Evolutionary conservation across 2,888 invertebrate species (phyloP).

Genomic region (Diaprepes abbreviatus): DNA sequence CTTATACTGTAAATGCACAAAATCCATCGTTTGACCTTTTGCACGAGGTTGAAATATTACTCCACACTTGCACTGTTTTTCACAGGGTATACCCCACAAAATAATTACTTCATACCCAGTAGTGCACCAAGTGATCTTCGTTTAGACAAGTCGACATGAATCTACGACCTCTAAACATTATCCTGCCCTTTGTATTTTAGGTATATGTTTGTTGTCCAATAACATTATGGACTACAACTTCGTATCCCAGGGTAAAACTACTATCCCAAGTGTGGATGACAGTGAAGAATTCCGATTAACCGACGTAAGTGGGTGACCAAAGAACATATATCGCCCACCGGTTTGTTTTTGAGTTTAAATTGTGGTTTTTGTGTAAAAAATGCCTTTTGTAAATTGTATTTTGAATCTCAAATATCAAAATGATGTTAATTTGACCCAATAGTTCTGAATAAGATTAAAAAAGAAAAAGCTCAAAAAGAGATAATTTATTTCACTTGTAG

Average conservation of each 20-base stretch:
- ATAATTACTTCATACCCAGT: not conserved
- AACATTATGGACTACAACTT: constrained; percentile 95
- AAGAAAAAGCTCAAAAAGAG: no score
- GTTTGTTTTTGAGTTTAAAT: not conserved
- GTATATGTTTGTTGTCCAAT: constrained; percentile 84
- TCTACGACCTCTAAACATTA: constrained; percentile 10
- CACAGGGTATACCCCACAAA: not conserved
- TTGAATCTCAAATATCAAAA: no score
- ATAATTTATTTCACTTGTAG: no score
- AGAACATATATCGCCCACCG: not conserved
- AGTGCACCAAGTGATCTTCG: no score
- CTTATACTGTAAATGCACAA: not conserved
- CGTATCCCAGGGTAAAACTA: constrained; percentile 97
- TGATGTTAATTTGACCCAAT: no score
- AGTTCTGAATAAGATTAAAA: no score
- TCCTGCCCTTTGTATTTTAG: constrained; percentile 67
- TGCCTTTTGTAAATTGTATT: not conserved
- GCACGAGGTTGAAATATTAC: not conserved
- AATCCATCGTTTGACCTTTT: not conserved
- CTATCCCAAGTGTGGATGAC: constrained; percentile 96
- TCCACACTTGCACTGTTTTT: not conserved
- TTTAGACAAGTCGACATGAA: constrained; percentile 12
- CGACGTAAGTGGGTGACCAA: constrained; percentile 79
- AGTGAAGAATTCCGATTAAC: constrained; percentile 91
- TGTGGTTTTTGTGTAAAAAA: not conserved